A percentile compares a stretch with the other conserved stretches of the same genome.
Conservation (phyloP, 2,113 vertebrate genomes). For the Corvus moneduloides region DNA sequence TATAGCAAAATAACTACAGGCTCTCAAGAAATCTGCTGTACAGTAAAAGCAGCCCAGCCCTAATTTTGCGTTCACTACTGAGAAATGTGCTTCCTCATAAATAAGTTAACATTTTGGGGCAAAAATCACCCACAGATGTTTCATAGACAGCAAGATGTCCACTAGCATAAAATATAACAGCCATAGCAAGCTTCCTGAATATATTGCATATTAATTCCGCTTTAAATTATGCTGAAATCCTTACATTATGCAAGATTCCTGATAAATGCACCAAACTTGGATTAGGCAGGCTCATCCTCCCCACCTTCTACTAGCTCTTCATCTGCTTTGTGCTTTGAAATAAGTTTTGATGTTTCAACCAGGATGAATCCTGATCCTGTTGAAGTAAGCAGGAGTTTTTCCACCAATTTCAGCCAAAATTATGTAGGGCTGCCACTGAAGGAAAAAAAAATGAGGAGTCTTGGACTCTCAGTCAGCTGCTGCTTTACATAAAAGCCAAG, state of each 20-base stretch:
- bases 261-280: neutral
- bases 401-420: neutral
- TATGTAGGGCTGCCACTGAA: neutral
- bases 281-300: neutral
- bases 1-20: neutral
- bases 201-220: neutral
- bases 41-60: neutral
- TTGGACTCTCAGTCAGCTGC: neutral
- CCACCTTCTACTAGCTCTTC: neutral
- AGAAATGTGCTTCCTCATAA: neutral
- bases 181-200: neutral
- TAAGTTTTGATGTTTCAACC: neutral
- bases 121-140: neutral
- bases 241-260: neutral
- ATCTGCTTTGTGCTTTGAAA: neutral
- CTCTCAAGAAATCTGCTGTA: neutral
- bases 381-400: neutral
- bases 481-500: rapidly evolving
- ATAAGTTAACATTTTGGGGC: neutral
- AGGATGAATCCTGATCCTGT: neutral
- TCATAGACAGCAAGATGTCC: neutral
- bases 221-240: neutral
- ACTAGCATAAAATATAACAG: neutral
- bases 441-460: neutral
- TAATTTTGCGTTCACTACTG: neutral